Percentiles rank a stretch among this genome's conserved stretches.
phyloP scores from a whole-genome alignment of 2,888 invertebrate genomes.

The Phyto melanocephala region DNA sequence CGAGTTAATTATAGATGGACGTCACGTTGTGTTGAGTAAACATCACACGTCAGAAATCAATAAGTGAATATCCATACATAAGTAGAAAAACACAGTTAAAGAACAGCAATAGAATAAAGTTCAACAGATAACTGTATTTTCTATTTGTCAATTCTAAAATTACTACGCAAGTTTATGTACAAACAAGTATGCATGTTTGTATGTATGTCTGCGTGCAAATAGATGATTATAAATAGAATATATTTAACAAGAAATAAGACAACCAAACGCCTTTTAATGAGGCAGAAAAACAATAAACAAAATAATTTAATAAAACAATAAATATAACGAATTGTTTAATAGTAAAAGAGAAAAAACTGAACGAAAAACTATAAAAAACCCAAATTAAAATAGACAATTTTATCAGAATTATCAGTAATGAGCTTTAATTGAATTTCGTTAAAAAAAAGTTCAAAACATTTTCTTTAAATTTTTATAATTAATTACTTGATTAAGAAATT shows the following conservation, averaged over 20 bases:
- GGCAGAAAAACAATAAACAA: neutral
- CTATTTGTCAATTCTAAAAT: neutral
- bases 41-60: conserved; percentile 48
- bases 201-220: neutral
- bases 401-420: too few relatives aligned
- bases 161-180: neutral
- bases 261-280: neutral
- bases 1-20: conserved; percentile 31
- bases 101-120: neutral
- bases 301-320: neutral
- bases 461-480: too few relatives aligned
- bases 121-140: neutral
- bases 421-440: too few relatives aligned
- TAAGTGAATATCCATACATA: conserved; percentile 29
- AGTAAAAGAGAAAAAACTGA: too few relatives aligned
- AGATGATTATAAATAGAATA: neutral
- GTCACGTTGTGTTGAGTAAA: conserved; percentile 51
- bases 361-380: too few relatives aligned
- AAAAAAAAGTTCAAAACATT: too few relatives aligned
- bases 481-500: too few relatives aligned
- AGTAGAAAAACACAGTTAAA: neutral
- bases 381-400: too few relatives aligned
- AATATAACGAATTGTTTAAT: too few relatives aligned
- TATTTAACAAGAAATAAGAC: neutral
- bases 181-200: neutral